Evolutionary conservation across 2,888 invertebrate genomes (phyloP), one percentile per base, ranked within the genome.

Genomic region (Thymelicus acteon): DNA sequence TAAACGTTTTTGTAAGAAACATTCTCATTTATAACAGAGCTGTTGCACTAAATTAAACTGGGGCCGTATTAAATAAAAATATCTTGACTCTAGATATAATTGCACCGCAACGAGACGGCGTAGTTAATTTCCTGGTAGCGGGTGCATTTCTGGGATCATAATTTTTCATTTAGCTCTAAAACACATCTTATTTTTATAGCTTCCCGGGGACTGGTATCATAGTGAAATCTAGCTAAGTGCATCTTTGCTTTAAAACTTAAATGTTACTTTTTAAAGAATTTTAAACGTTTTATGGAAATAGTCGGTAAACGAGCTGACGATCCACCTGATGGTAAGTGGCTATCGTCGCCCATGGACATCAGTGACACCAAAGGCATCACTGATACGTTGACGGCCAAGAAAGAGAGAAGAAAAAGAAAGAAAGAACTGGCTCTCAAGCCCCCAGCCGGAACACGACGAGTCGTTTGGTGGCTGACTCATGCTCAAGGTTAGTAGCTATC

Each of bases 151-250:
- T 54, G 69, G 62, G 58, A 73, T 68, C 72, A 73, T 77, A 75
- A 77, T 73, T 77, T 76, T 76, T 75, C 76, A 76, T 76, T 76
- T 74, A 68, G 67, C 71, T 67, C 62, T 66, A 54, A 72, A 72
- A 66, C 66, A 66, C 65, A 67, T 67, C 60, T 73, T 72, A 65
- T 66, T 62, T 71, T 65, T 66, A 62, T 62, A 61, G 60, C 61
- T 65, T 70, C 72, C 61, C 71, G 52, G 65, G 67, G 62, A 57
- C 62, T 65, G 52, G 70, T 39, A 61, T 67, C 61, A n/a, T 52
- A 61, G 49, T 58, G 48, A 8, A 44, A 49, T 57, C 57, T 57
- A 49, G 66, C 57, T 40, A 64, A 60, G 24, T 63, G 57, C 54
- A 62, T 60, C 61, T 62, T 54, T 54, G 57, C 48, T 49, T 58